Evolutionary conservation across 2,113 vertebrate species (phyloP).

Genomic region (Pelecanus crispus): DNA sequence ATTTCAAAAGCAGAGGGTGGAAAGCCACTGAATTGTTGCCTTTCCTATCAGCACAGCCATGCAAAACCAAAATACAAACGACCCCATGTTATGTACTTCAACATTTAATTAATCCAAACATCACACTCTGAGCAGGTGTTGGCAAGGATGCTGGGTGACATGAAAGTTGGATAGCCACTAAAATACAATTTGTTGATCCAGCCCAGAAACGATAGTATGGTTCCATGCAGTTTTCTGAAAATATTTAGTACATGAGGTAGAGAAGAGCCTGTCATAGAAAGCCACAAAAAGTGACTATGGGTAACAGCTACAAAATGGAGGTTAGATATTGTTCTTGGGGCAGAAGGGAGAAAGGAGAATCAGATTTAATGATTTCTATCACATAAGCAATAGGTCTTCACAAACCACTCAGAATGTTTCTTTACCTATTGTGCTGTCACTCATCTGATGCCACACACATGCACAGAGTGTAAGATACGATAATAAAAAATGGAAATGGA

Average conservation of each 20-base stretch:
- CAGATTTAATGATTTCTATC: neutral
- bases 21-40: neutral
- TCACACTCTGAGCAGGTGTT: neutral
- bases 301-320: neutral
- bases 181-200: neutral
- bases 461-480: accelerated
- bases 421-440: neutral
- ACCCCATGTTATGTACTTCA: accelerated
- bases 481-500: neutral
- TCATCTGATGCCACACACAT: neutral
- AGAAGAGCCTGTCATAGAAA: neutral
- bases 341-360: neutral
- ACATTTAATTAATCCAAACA: neutral
- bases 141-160: neutral
- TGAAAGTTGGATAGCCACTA: neutral
- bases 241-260: accelerated
- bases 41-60: neutral
- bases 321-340: neutral
- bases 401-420: neutral
- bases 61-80: neutral
- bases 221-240: neutral
- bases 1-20: neutral
- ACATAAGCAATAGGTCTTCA: neutral
- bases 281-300: neutral
- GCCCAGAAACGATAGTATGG: neutral